These are phyloP conservation scores for Acrocephalus kingi DNA, from an alignment of 2,113 vertebrate species.

Conservation along the genomic window DNA sequence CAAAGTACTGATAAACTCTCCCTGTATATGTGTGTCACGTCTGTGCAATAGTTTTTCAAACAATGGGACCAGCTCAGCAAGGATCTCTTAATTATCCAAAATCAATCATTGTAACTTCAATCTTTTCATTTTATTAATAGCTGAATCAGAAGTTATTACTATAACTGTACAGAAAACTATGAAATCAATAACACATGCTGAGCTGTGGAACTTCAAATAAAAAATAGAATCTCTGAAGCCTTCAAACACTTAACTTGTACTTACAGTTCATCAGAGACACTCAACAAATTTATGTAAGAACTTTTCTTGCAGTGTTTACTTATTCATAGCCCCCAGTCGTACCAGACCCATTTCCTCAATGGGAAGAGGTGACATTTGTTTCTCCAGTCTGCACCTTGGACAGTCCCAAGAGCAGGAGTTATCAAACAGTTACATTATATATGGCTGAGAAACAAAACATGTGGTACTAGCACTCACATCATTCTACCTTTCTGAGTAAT, in stretches of 20 bases:
- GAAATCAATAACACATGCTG: not conserved
- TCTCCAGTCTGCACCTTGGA: not conserved
- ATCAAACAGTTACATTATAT: not conserved
- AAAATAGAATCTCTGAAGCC: not conserved
- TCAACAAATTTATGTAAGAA: not conserved
- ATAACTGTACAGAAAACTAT: not conserved
- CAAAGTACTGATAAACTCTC: not conserved
- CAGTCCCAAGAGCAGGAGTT: not conserved
- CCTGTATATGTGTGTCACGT: not conserved
- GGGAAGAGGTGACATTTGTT: not conserved
- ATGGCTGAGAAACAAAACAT: not conserved
- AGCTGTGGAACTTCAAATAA: not conserved
- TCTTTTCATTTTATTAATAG: not conserved
- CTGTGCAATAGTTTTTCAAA: not conserved
- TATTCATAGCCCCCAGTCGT: not conserved
- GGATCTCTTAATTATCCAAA: not conserved
- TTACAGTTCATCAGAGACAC: not conserved
- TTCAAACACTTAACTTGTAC: not conserved
- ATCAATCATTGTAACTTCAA: not conserved
- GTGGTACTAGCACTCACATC: not conserved
- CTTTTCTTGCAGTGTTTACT: not conserved
- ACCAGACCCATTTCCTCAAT: accelerated
- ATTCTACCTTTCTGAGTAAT: not conserved
- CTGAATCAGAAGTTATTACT: not conserved
- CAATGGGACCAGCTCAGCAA: not conserved